phyloP scores from a whole-genome alignment of 2,113 vertebrate genomes.

The Odobenus rosmarus region DNA sequence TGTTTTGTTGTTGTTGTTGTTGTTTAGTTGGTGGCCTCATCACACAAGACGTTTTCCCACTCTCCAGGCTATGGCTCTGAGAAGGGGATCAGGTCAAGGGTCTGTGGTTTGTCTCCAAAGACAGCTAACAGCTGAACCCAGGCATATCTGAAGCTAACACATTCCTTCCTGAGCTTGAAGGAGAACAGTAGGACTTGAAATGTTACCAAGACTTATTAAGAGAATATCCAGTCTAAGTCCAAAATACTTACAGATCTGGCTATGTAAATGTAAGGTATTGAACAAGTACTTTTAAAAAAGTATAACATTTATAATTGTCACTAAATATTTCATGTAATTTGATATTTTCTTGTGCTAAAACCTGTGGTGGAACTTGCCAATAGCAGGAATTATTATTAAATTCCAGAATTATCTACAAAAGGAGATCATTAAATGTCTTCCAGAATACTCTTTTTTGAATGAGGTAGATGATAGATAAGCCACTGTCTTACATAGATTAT shows the following conservation, averaged over 20 bases:
- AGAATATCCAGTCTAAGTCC: neutral
- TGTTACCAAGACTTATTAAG: neutral
- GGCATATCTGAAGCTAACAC: neutral
- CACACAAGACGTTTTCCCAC: neutral
- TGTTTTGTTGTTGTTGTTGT: neutral
- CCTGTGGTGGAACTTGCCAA: neutral
- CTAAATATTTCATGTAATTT: conserved; percentile 11
- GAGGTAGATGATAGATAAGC: neutral
- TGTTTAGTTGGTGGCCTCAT: neutral
- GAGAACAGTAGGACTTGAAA: neutral
- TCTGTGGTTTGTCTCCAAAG: neutral
- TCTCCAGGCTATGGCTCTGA: neutral
- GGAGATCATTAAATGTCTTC: neutral
- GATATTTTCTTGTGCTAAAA: conserved; percentile 6
- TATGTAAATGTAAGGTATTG: neutral
- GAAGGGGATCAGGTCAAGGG: neutral
- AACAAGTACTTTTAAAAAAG: neutral
- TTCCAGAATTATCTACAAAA: conserved; percentile 2
- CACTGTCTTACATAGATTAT: neutral
- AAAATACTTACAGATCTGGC: conserved; percentile 33
- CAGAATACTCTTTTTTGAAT: neutral
- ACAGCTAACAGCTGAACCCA: neutral
- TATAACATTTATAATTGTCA: neutral
- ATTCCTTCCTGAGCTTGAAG: neutral
- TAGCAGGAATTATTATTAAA: conserved; percentile 13